Conservation (phyloP, 1,140 invertebrate species). For the Macrosteles quadrilineatus region DNA sequence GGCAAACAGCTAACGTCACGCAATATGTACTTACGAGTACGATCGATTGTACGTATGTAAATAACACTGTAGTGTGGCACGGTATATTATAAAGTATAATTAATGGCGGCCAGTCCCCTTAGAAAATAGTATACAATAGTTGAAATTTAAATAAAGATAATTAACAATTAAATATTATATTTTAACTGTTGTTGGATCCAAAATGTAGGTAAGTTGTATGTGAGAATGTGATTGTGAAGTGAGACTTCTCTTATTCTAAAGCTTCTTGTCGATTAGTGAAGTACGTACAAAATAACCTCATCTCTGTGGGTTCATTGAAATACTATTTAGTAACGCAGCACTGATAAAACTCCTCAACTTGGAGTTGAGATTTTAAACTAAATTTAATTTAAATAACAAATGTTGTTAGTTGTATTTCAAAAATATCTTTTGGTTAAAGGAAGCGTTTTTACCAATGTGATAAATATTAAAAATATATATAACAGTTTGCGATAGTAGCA, state of each 20-base stretch:
- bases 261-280: neutral
- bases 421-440: too few relatives aligned
- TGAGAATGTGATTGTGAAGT: neutral
- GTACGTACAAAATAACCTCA: neutral
- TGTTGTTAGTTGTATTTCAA: too few relatives aligned
- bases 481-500: too few relatives aligned
- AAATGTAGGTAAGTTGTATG: constrained; percentile 27
- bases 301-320: neutral
- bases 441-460: too few relatives aligned
- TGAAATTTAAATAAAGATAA: constrained; percentile 38
- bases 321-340: too few relatives aligned
- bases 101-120: constrained; percentile 41
- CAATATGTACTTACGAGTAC: neutral
- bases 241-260: constrained; percentile 8
- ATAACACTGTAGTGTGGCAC: constrained; percentile 34
- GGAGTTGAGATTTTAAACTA: too few relatives aligned
- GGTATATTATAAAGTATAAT: constrained; percentile 32
- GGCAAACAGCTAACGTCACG: neutral
- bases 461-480: too few relatives aligned
- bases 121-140: constrained; percentile 41
- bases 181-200: constrained; percentile 43
- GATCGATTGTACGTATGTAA: constrained; percentile 35
- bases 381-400: too few relatives aligned
- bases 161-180: constrained; percentile 40
- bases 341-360: too few relatives aligned